Evolutionary conservation across 2,797 vertebrate genomes (phyloP), one percentile per base, ranked within the genome.

Genomic region (Paguma larvata): DNA sequence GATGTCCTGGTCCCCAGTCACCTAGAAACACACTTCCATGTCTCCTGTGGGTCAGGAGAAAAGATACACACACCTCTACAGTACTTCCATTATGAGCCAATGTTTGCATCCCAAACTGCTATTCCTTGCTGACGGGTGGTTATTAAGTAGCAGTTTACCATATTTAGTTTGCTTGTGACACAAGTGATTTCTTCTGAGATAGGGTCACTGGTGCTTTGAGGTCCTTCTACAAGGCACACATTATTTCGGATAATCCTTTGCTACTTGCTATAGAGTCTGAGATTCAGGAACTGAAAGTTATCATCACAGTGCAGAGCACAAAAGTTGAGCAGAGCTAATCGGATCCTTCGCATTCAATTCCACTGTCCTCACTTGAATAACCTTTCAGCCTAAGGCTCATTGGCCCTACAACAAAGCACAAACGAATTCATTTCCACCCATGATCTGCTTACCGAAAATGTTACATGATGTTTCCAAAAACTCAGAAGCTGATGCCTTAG

Each of bases 201-300:
- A 75, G 19, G 18, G 3, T 9, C 13, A 21, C 11, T 70, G 51
- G 2, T 23, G n/a, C 4, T 89, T 67, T 38, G 38, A 68, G 16
- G 23, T 10, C 19, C 48, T 94, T 93, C 87, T 65, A 79, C 44
- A 94, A 34, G 27, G 6, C 91, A 85, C 1, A 46, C 2, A 32
- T 87, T 92, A 41, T 92, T 97, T 72, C 73, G 68, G 30, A 89
- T n/a, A 46, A 92, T 27, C 56, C 59, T 93, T 97, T 92, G 77
- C 78, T 75, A 38, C 59, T 91, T 79, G 72, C 62, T 62, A 9
- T 72, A 70, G 62, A 41, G 75, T 82, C 34, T 85, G 34, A 96
- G 77, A 83, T n/a, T 16, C 12, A 89, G 16, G 13, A 30, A 62
- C 41, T 48, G 51, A 67, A 89, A 19, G 21, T 46, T 53, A 93